phyloP scores from a whole-genome alignment of 1,140 invertebrate genomes.

The Drosophila ficusphila region DNA sequence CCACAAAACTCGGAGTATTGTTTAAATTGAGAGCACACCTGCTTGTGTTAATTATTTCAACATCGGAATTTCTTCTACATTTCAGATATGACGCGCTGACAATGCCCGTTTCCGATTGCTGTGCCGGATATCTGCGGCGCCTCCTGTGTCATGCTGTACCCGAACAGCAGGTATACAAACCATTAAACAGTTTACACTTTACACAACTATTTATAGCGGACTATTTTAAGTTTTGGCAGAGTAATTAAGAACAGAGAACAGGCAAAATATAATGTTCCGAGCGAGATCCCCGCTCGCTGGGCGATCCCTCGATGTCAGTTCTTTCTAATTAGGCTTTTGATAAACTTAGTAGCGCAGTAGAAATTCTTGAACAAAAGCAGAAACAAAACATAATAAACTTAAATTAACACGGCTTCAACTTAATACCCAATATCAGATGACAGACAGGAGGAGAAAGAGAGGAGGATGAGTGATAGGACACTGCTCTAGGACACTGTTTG shows the following conservation, averaged over 20 bases:
- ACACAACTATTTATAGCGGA: slow-evolving; percentile 69
- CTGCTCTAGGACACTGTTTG: slow-evolving; percentile 17
- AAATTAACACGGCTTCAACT: slow-evolving; percentile 29
- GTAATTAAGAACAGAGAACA: slow-evolving; percentile 45
- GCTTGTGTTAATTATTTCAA: too few species aligned
- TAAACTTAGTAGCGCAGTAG: slow-evolving; percentile 41
- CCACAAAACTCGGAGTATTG: too few species aligned
- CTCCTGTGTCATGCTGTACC: slow-evolving; percentile 68
- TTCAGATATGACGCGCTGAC: slow-evolving; percentile 46
- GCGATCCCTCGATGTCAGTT: slow-evolving; percentile 26
- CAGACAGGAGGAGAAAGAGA: slow-evolving; percentile 20
- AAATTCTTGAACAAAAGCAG: slow-evolving; percentile 37
- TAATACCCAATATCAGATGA: slow-evolving; percentile 14
- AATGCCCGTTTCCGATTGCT: slow-evolving; percentile 29
- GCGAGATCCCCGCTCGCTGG: neutral
- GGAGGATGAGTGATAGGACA: neutral
- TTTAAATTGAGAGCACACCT: too few species aligned
- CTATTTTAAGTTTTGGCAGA: slow-evolving; percentile 71
- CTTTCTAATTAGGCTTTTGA: slow-evolving; percentile 39
- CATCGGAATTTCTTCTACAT: neutral
- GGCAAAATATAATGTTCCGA: slow-evolving; percentile 32
- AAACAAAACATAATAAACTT: slow-evolving; percentile 43
- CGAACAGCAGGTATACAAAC: slow-evolving; percentile 79
- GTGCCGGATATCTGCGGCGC: slow-evolving; percentile 24
- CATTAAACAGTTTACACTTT: slow-evolving; percentile 63